A percentile compares a stretch with the other conserved stretches of the same genome.
Conservation (phyloP, 2,888 invertebrate genomes). For the Seira ritae region DNA sequence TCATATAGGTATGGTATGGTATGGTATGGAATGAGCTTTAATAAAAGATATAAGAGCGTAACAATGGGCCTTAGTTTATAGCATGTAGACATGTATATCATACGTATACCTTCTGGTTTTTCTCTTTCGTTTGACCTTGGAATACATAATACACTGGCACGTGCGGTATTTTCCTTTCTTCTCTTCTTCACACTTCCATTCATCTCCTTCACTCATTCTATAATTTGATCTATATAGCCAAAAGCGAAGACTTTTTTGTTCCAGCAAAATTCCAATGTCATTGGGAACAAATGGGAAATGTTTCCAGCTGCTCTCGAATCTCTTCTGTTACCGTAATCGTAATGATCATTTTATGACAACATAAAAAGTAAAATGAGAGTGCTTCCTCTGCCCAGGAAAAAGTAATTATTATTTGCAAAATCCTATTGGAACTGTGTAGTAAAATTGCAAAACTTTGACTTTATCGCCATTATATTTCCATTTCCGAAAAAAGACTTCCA, state of each 20-base stretch:
- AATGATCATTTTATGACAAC: too few species aligned
- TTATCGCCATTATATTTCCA: too few species aligned
- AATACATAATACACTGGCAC: constrained; percentile 50
- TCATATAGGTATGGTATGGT: background rate
- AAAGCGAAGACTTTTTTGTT: background rate
- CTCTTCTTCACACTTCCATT: constrained; percentile 20
- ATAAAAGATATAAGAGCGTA: too few species aligned
- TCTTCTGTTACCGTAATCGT: too few species aligned
- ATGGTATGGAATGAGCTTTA: background rate
- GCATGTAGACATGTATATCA: background rate
- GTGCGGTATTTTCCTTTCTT: constrained; percentile 31
- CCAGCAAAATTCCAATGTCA: constrained; percentile 10
- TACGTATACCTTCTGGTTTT: background rate
- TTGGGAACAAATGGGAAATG: background rate
- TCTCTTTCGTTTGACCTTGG: constrained; percentile 39
- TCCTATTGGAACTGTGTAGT: too few species aligned
- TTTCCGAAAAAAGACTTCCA: too few species aligned
- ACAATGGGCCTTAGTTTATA: background rate
- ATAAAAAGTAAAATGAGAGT: too few species aligned
- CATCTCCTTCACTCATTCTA: constrained; percentile 15
- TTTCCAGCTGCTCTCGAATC: too few species aligned
- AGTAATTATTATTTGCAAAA: too few species aligned
- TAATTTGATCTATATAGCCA: background rate
- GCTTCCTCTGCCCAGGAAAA: too few species aligned
- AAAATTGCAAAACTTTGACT: too few species aligned